phyloP scores from a whole-genome alignment of 2,797 vertebrate genomes.

The Prionace glauca region DNA sequence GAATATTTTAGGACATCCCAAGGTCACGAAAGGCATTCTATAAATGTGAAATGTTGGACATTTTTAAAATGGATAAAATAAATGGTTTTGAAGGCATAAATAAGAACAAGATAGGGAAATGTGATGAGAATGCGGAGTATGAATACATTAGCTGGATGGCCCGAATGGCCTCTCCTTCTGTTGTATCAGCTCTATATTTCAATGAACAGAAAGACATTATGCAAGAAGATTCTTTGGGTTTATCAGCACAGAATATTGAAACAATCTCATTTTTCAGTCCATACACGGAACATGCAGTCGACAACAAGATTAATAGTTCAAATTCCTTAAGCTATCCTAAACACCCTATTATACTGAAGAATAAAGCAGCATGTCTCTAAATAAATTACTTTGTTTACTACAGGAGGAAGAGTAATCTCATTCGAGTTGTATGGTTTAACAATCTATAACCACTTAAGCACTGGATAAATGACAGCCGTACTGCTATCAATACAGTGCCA shows the following conservation, averaged over 20 bases:
- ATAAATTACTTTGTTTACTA: conserved; percentile 17
- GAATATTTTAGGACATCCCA: no score
- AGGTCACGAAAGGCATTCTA: not conserved
- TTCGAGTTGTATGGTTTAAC: conserved; percentile 5
- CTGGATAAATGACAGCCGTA: not conserved
- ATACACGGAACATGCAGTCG: not conserved
- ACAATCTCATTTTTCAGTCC: not conserved
- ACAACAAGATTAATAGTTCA: not conserved
- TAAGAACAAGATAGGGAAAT: not conserved
- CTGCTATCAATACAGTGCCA: not conserved
- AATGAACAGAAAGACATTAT: not conserved
- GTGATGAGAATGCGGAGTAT: no score
- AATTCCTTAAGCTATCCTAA: conserved; percentile 22
- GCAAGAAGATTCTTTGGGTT: not conserved
- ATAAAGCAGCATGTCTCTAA: not conserved
- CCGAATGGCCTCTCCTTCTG: not conserved
- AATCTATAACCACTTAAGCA: conserved; percentile 25
- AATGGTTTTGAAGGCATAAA: not conserved
- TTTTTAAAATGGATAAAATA: not conserved
- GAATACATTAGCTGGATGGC: not conserved
- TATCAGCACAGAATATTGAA: not conserved
- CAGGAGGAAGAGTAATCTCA: not conserved
- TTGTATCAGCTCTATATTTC: not conserved
- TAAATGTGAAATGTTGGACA: not conserved
- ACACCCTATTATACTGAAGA: conserved; percentile 18